Conservation (phyloP, 1,140 invertebrate genomes). For the Drosophila kanapiae region DNA sequence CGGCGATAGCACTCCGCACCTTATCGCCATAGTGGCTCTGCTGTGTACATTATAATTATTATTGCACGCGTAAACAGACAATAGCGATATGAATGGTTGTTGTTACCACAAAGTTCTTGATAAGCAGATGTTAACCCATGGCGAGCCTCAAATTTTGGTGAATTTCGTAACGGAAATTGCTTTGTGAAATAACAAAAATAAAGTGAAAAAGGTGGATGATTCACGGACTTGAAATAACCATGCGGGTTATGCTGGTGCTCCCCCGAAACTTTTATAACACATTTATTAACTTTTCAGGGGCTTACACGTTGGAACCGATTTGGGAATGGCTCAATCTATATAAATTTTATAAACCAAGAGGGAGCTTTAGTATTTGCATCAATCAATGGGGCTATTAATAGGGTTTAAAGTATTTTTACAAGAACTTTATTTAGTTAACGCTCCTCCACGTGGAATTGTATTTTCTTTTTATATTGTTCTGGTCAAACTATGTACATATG, state of each 20-base stretch:
- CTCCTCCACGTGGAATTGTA: neutral
- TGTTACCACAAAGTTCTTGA: slow-evolving; percentile 30
- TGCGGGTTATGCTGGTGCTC: slow-evolving; percentile 23
- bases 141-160: slow-evolving; percentile 5
- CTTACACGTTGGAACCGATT: slow-evolving; percentile 15
- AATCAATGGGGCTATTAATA: neutral
- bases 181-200: slow-evolving; percentile 31
- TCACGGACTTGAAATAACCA: slow-evolving; percentile 36
- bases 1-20: slow-evolving; percentile 28
- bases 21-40: slow-evolving; percentile 37
- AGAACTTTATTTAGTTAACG: neutral
- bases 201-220: slow-evolving; percentile 44
- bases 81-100: slow-evolving; percentile 38
- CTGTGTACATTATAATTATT: slow-evolving; percentile 43
- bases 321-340: neutral
- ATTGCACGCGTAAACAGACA: slow-evolving; percentile 47
- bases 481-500: too few relatives aligned
- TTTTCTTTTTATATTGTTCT: neutral
- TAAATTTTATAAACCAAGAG: neutral
- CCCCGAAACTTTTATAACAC: slow-evolving; percentile 21
- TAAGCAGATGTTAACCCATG: slow-evolving; percentile 46
- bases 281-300: slow-evolving; percentile 11
- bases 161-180: slow-evolving; percentile 31
- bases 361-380: neutral
- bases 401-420: neutral